Evolutionary conservation across 1,140 invertebrate genomes (phyloP).

Genomic region (Muscidifurax raptorellus): DNA sequence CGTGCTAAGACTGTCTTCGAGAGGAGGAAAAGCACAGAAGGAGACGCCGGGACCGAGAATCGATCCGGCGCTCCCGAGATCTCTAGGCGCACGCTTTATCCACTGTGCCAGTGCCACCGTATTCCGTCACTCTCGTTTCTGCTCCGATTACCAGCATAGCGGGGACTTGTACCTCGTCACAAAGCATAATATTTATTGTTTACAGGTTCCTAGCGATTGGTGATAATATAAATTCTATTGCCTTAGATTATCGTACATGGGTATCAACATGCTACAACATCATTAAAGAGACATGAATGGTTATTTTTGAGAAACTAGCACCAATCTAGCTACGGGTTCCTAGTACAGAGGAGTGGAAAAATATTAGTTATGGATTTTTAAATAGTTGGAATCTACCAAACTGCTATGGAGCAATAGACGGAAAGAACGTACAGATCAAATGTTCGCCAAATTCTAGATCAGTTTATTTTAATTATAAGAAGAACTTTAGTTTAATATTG

Average conservation of each 20-base stretch:
- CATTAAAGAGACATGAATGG: conserved; percentile 33
- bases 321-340: not conserved
- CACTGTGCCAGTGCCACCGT: no score
- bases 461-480: conserved; percentile 25
- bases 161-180: no score
- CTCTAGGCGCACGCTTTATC: no score
- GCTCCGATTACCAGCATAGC: no score
- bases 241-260: conserved; percentile 31
- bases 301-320: no score
- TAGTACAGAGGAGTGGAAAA: not conserved
- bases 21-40: no score
- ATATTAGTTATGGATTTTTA: not conserved
- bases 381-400: conserved; percentile 21
- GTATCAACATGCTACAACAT: conserved; percentile 16
- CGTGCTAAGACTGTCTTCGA: not conserved
- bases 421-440: conserved; percentile 25
- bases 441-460: conserved; percentile 1
- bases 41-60: no score
- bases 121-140: no score
- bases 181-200: not conserved
- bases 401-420: conserved; percentile 9
- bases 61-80: no score
- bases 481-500: not conserved
- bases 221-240: conserved; percentile 34
- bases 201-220: conserved; percentile 6